These are phyloP conservation scores for Centropyge bicolor DNA, from an alignment of 2,797 vertebrate genomes.

Conservation along the genomic window DNA sequence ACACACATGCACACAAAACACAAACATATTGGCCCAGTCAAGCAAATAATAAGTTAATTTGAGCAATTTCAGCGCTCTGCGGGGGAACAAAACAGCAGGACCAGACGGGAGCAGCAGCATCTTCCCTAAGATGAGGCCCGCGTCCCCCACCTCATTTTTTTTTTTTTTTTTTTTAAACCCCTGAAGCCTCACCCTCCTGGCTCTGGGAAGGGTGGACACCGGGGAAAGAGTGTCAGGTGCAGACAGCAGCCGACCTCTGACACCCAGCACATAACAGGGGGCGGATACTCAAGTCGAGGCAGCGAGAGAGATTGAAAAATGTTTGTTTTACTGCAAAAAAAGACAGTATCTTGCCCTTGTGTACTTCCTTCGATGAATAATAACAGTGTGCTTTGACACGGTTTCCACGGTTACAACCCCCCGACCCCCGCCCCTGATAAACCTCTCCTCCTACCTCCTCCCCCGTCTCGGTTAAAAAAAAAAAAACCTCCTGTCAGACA, in stretches of 20 bases:
- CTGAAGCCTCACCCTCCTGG: slow-evolving; percentile 51
- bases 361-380: slow-evolving; percentile 68
- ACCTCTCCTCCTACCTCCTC: slow-evolving; percentile 62
- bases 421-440: slow-evolving; percentile 41
- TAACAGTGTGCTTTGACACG: slow-evolving; percentile 69
- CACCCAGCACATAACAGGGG: slow-evolving; percentile 30
- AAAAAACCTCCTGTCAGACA: slow-evolving; percentile 77
- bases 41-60: slow-evolving; percentile 93
- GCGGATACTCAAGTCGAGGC: slow-evolving; percentile 22
- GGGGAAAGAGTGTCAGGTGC: slow-evolving; percentile 52
- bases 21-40: slow-evolving; percentile 89
- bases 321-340: slow-evolving; percentile 65
- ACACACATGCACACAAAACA: slow-evolving; percentile 83
- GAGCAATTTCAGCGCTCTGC: slow-evolving; percentile 88
- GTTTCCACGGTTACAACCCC: slow-evolving; percentile 74
- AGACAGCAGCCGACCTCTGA: slow-evolving; percentile 45
- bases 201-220: slow-evolving; percentile 41
- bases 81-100: slow-evolving; percentile 86
- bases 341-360: slow-evolving; percentile 52
- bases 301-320: slow-evolving; percentile 34
- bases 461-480: slow-evolving; percentile 57
- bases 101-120: slow-evolving; percentile 77
- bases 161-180: slow-evolving; percentile 68
- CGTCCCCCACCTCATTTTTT: slow-evolving; percentile 54
- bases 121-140: slow-evolving; percentile 76